Evolutionary conservation across 2,888 invertebrate genomes (phyloP), one percentile per base, ranked within the genome.

Genomic region (Eupithecia vulgata): DNA sequence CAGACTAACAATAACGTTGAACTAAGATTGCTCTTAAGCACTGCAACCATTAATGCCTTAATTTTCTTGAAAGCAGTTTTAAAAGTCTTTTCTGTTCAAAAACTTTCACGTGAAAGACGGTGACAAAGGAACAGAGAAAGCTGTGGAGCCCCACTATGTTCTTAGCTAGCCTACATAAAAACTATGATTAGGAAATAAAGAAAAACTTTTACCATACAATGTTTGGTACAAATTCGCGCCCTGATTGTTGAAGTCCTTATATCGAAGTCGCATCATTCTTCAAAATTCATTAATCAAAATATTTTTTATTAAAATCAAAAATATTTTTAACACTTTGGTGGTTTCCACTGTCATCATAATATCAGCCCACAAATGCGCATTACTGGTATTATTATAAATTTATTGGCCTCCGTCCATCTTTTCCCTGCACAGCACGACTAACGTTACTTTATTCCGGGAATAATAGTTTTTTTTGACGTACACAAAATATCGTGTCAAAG

Each of bases 51-150:
- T 94, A 93, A 92, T 92, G 90, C 88, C 90, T 94, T 92, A 93
- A 93, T 93, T 94, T 93, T 91, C 92, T 91, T 93, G 88, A 93
- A 93, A 94, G 92, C 91, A 89, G 89, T 92, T 92, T 91, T 90
- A 91, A 93, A 92, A 93, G 91, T 90, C 90, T 93, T 92, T 92
- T 91, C 90, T 89, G 90, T 93, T 92, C 88, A 86, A 84, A 92
- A 93, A 94, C 90, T 93, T 93, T 92, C 89, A 88, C 90, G 90
- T 91, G 89, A 90, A 90, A 90, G 90, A 86, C 90, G 85, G 87
- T 88, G 89, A 90, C 90, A 90, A 88, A 87, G 83, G 91, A 90
- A 92, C 88, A 89, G 81, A 21, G 45, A 83, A 82, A 78, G 74
- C 77, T 75, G 62, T 88, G 76, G 92, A 93, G 90, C 77, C 77